These are phyloP conservation scores for Neomicropteryx cornuta DNA, from an alignment of 1,140 invertebrate species.

Conservation along the genomic window DNA sequence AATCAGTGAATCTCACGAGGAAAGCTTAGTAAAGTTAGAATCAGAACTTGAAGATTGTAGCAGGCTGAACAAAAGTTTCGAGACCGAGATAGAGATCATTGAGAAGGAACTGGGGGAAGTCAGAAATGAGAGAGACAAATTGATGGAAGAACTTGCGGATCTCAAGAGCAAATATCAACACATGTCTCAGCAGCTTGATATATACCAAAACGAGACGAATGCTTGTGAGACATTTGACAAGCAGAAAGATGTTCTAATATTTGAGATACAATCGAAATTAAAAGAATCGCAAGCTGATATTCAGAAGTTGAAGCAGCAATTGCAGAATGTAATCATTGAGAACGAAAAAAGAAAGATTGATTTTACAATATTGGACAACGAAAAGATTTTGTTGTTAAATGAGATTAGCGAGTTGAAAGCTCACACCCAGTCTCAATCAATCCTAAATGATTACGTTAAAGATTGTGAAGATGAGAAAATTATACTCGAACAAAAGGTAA, in stretches of 20 bases:
- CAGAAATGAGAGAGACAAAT: constrained; percentile 28
- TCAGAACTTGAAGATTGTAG: constrained; percentile 44
- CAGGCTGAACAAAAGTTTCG: constrained; percentile 36
- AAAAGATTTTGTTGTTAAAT: constrained; percentile 33
- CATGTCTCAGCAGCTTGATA: constrained; percentile 32
- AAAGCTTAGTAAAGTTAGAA: constrained; percentile 47
- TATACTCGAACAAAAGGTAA: no score
- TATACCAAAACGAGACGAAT: constrained; percentile 25
- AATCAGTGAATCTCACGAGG: constrained; percentile 54
- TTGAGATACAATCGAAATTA: constrained; percentile 25
- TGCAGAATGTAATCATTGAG: constrained; percentile 24
- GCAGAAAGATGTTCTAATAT: no score
- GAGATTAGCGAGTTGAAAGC: constrained; percentile 29
- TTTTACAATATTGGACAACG: constrained; percentile 33
- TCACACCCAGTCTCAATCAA: constrained; percentile 12
- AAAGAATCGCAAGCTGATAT: constrained; percentile 24
- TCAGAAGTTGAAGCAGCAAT: constrained; percentile 27
- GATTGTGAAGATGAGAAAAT: no score
- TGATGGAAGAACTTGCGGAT: constrained; percentile 29
- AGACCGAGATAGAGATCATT: constrained; percentile 34
- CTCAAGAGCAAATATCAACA: constrained; percentile 35
- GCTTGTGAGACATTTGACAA: no score
- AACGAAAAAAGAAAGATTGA: constrained; percentile 35
- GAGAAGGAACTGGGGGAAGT: constrained; percentile 29
- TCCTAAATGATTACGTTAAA: constrained; percentile 12